Evolutionary conservation across 2,113 vertebrate genomes (phyloP).

Genomic region (Corapipo altera): DNA sequence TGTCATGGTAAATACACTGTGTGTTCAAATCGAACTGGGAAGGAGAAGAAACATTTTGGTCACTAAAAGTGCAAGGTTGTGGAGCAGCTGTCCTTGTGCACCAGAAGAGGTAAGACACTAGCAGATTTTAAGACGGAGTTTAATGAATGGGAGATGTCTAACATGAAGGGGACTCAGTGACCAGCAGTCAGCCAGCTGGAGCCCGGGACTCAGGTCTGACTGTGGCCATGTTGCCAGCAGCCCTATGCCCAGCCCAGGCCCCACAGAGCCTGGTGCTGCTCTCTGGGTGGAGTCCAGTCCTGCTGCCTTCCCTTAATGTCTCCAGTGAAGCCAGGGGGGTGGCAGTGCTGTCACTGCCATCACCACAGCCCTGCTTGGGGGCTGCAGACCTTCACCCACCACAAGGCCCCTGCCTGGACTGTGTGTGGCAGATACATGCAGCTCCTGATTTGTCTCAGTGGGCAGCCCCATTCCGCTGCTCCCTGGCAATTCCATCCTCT

Average conservation of each 20-base stretch:
- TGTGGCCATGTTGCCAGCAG: background rate
- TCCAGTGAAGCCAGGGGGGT: background rate
- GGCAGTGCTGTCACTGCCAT: too few relatives aligned
- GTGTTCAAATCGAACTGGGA: background rate
- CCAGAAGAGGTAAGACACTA: background rate
- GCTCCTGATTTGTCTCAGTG: accelerated
- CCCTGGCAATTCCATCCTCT: background rate
- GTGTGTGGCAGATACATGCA: background rate
- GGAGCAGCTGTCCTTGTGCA: background rate
- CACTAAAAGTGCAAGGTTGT: background rate
- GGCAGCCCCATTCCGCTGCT: background rate
- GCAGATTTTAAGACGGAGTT: background rate
- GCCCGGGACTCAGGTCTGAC: background rate
- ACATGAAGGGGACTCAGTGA: background rate
- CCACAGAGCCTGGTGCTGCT: background rate
- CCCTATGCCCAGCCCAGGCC: background rate
- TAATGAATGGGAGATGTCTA: background rate
- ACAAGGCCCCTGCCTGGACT: background rate
- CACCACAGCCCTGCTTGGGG: background rate
- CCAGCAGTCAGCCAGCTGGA: background rate
- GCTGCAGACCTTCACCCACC: background rate
- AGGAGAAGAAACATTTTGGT: background rate
- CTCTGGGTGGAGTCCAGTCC: background rate
- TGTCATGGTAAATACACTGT: background rate
- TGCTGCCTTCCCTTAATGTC: background rate